Conservation (phyloP, 35 echinoderm and acorn worm genomes). For the Apostichopus japonicus region DNA sequence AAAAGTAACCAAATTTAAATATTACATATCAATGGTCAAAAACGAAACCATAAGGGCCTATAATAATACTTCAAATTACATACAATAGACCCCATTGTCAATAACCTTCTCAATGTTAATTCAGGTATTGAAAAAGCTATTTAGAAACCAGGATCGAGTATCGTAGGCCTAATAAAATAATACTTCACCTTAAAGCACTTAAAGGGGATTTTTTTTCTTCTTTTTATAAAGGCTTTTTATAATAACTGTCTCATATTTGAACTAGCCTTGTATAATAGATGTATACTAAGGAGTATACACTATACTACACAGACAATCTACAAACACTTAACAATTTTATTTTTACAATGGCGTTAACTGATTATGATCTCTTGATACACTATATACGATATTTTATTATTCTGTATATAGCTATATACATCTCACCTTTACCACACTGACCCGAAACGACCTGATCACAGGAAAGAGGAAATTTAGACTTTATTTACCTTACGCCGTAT, state of each 20-base stretch:
- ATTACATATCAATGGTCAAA: not conserved
- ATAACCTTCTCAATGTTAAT: not conserved
- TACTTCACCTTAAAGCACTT: too few relatives aligned
- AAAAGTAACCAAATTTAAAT: too few relatives aligned
- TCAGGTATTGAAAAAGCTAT: not conserved
- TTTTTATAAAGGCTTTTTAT: too few relatives aligned
- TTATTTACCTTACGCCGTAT: slow-evolving; percentile 19
- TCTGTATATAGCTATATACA: not conserved
- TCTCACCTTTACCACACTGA: slow-evolving; percentile 5
- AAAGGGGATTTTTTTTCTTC: too few relatives aligned
- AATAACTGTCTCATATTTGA: too few relatives aligned
- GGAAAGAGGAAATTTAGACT: slow-evolving; percentile 26
- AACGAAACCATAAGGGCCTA: not conserved
- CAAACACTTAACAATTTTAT: not conserved
- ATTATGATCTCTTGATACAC: not conserved
- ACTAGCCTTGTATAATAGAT: too few relatives aligned
- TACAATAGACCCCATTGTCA: slow-evolving; percentile 4
- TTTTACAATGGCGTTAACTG: not conserved
- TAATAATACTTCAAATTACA: not conserved
- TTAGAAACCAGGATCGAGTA: not conserved
- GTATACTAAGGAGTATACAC: too few relatives aligned
- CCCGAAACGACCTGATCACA: not conserved
- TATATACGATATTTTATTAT: not conserved
- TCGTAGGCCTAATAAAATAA: too few relatives aligned
- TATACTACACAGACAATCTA: not conserved